Base-by-base conservation (phyloP, 23 tunicate genomes). In the Halocynthia roretzi region DNA sequence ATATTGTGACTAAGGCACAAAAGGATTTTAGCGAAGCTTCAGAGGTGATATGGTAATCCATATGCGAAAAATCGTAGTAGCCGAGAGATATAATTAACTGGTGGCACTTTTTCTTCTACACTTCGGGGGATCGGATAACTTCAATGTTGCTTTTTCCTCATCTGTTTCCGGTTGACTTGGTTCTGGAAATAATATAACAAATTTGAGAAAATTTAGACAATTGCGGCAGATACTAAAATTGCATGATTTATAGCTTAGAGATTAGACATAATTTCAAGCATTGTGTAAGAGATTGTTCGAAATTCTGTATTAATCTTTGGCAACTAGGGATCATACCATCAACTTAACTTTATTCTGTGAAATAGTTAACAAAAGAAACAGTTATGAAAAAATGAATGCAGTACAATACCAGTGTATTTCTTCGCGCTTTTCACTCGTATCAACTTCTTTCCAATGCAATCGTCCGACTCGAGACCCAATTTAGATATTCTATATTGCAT, bases 51-150 rank as follows among this genome's bases (percentile, higher is more conserved):
- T 31, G 44, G 44, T 31, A 31, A 31, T 31, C 44, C 44, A 31
- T 31, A 31, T 31, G 44, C 44, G 44, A 31, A 31, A 31, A 31
- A 0, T 31, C 44, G 44, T 31, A 0, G 44, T 31, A 31, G 44
- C 44, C 44, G 44, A 31, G 44, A 31, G 44, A 31, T 31, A 4
- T n/a, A n/a, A n/a, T 31, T 31, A 31, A 31, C 44, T 76, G 50
- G 93, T 82, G 8, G 83, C 68, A 68, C 93, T 87, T 65, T 82
- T 82, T 54, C 86, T 75, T 5, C 93, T 73, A 44, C 53, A 55
- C 50, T 87, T 87, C 6, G 93, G 93, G 6, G 93, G 93, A 19
- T 70, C 93, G 6, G 86, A 76, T 7, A 87, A 81, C 52, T 77
- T 62, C 31, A 87, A n/a, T 62, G 70, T 83, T 10, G 82, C 61